Evolutionary conservation across 2,113 vertebrate genomes (phyloP).

Genomic region (Perca schrenkii): DNA sequence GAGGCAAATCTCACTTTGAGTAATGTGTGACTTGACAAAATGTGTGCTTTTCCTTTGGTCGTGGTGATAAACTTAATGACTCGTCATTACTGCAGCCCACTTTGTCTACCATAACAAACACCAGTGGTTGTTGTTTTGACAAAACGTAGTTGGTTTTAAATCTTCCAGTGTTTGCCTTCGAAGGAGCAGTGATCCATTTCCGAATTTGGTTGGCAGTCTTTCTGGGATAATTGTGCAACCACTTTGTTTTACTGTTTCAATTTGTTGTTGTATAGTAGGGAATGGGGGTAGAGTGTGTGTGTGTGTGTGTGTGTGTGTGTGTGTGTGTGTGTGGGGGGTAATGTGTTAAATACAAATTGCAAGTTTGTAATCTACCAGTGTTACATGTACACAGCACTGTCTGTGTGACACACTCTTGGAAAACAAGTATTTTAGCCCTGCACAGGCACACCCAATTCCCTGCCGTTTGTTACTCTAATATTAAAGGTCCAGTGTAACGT

Average conservation of each 20-base stretch:
- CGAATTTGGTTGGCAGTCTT: slow-evolving; percentile 47
- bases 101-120: slow-evolving; percentile 65
- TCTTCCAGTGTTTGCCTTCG: slow-evolving; percentile 46
- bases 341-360: slow-evolving; percentile 60
- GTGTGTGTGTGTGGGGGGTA: background rate
- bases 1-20: slow-evolving; percentile 54
- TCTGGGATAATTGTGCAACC: slow-evolving; percentile 73
- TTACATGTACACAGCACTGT: slow-evolving; percentile 39
- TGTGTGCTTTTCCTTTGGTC: slow-evolving; percentile 57
- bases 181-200: slow-evolving; percentile 56
- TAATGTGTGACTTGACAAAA: slow-evolving; percentile 55
- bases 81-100: slow-evolving; percentile 57
- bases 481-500: slow-evolving; percentile 5
- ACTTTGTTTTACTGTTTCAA: slow-evolving; percentile 68
- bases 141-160: slow-evolving; percentile 62
- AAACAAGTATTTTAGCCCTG: slow-evolving; percentile 57
- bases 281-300: background rate
- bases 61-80: slow-evolving; percentile 68
- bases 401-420: slow-evolving; percentile 48
- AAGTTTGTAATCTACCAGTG: slow-evolving; percentile 57
- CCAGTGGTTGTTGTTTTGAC: slow-evolving; percentile 51
- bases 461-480: slow-evolving; percentile 33
- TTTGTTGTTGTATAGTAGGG: slow-evolving; percentile 48
- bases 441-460: slow-evolving; percentile 53
- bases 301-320: too few species aligned